Percentiles rank a stretch among this genome's conserved stretches.
Conservation (phyloP, 2,113 vertebrate species). For the Atherinomorus stipes region DNA sequence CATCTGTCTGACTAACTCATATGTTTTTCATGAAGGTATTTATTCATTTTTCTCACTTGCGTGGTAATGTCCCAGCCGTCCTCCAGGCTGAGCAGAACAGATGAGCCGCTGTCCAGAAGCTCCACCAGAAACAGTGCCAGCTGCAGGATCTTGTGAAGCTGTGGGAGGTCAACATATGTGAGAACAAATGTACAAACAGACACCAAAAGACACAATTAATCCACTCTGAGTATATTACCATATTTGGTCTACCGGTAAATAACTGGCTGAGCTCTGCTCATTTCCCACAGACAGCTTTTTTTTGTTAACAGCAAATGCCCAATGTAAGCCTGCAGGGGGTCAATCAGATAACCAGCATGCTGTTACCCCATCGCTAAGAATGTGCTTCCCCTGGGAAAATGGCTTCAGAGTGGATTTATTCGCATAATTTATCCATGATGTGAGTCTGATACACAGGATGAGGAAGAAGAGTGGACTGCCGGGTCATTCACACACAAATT, state of each 20-base stretch:
- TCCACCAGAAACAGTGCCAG: constrained; percentile 91
- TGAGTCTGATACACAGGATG: constrained; percentile 63
- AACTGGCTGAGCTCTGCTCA: constrained; percentile 19
- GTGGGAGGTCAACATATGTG: constrained; percentile 65
- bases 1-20: not conserved
- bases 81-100: constrained; percentile 95
- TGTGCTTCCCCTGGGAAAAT: constrained; percentile 65
- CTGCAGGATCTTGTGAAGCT: constrained; percentile 97
- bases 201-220: constrained; percentile 48
- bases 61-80: constrained; percentile 98
- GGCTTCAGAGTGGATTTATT: constrained; percentile 45
- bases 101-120: constrained; percentile 94
- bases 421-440: constrained; percentile 53
- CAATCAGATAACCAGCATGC: constrained; percentile 55
- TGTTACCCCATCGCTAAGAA: constrained; percentile 36
- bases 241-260: constrained; percentile 42
- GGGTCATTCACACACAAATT: constrained; percentile 50
- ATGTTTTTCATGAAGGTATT: constrained; percentile 10
- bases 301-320: constrained; percentile 43
- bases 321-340: constrained; percentile 48
- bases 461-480: constrained; percentile 25
- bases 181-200: constrained; percentile 38
- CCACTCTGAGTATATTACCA: constrained; percentile 35
- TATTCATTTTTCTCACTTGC: constrained; percentile 85
- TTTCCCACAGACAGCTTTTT: constrained; percentile 63